Evolutionary conservation across 2,113 vertebrate genomes (phyloP), one percentile per base, ranked within the genome.

Genomic region (Myocastor coypus): DNA sequence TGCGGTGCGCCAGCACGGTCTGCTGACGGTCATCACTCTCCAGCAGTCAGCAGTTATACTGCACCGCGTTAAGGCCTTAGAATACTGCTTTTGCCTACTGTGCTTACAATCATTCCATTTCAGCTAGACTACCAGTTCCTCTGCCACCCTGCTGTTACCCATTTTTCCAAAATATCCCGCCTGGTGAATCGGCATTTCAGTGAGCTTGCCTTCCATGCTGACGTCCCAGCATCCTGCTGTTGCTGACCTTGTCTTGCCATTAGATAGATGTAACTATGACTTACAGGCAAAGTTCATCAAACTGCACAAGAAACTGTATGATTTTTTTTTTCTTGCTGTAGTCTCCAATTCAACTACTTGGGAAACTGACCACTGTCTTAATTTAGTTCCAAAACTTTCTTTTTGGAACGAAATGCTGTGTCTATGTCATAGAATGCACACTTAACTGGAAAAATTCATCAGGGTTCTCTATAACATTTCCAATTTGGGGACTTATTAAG

Each of bases 71-170:
- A 69, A 97, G 96, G 95, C 95, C 94, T 96, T 86, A 12, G 73
- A 97, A 92, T 86, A 75, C 68, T 94, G 81, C 88, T 91, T 88
- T 92, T 84, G 24, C 97, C 97, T 92, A 96, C 97, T 97, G 97
- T 97, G 96, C 96, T 96, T 63, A 96, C 91, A 94, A 92, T 97
- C 92, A 92, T 80, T 97, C 86, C 80, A 91, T 96, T 97, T 97
- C 88, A 83, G 87, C 57, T 55, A 34, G 63, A 90, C 77, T 89
- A 85, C 95, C 97, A 95, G 89, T 80, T 75, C 89, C 83, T 61
- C 92, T 1, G 1, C 91, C 73, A 93, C 95, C 97, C 95, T 95
- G 96, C 97, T 97, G 97, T 89, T 95, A 92, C n/a, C 61, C 91
- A 97, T 97, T 95, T 95, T 94, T 92, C 63, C 71, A 57, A 94